Percentiles rank a stretch among this genome's conserved stretches.
Conservation (phyloP, 2,888 invertebrate genomes). For the Willowsia nigromaculata region DNA sequence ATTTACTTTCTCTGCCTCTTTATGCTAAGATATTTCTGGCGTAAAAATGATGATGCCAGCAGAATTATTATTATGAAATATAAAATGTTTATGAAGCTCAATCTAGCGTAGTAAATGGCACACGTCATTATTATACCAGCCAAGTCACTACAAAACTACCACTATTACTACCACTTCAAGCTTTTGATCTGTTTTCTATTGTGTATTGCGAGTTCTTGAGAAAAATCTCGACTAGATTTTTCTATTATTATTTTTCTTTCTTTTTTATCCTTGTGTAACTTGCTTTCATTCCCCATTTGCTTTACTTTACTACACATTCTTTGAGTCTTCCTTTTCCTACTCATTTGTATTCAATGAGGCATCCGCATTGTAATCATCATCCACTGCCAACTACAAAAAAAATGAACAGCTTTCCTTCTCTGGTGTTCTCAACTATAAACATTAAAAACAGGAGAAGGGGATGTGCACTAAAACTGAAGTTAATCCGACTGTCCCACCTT, state of each 20-base stretch:
- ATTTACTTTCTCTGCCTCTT: neutral
- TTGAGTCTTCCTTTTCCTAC: neutral
- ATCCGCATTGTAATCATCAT: neutral
- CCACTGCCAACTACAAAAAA: slow-evolving; percentile 26
- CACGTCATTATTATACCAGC: neutral
- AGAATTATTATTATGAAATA: slow-evolving; percentile 14
- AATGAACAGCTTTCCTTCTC: slow-evolving; percentile 7
- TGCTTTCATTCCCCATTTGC: neutral
- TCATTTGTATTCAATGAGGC: slow-evolving; percentile 59
- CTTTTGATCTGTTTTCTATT: neutral
- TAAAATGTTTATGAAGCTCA: neutral
- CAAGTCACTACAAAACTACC: neutral
- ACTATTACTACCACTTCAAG: neutral
- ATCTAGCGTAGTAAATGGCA: slow-evolving; percentile 2
- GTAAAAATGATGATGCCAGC: neutral
- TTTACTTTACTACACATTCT: neutral
- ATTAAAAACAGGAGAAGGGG: neutral
- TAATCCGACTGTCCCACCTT: too few relatives aligned
- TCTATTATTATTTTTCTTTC: neutral
- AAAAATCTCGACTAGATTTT: neutral
- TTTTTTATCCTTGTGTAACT: neutral
- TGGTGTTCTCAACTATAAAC: neutral
- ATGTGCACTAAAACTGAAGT: neutral
- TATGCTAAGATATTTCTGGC: neutral
- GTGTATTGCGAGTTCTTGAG: neutral